phyloP scores from a whole-genome alignment of 1,140 invertebrate species.

The Berghia stephanieae region DNA sequence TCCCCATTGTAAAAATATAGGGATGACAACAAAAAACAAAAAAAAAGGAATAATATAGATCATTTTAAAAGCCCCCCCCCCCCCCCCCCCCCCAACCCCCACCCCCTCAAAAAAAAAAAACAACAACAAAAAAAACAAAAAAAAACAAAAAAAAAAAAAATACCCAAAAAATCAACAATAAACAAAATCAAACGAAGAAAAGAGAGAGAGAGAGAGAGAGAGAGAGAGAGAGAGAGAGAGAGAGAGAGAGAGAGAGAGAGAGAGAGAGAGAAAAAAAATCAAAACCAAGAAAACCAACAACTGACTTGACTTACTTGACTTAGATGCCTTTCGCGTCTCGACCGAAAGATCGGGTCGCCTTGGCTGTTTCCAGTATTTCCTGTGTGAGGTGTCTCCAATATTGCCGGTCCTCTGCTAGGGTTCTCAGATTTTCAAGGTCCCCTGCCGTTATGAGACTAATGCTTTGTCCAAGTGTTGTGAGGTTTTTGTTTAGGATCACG shows the following conservation, averaged over 20 bases:
- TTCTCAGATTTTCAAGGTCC: too few relatives aligned
- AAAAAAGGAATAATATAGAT: constrained; percentile 7
- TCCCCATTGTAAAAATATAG: too few relatives aligned
- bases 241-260: constrained; percentile 22
- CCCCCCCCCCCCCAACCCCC: constrained; percentile 26
- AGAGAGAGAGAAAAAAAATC: background rate
- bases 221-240: constrained; percentile 44
- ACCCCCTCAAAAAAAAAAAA: background rate
- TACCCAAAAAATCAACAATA: background rate
- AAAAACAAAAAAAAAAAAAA: background rate
- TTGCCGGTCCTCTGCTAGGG: too few relatives aligned
- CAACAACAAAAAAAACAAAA: constrained; percentile 31
- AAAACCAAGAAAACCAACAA: too few relatives aligned
- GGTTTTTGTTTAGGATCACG: too few relatives aligned
- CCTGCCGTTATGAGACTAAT: too few relatives aligned
- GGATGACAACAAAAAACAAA: constrained; percentile 10
- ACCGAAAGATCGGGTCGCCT: too few relatives aligned
- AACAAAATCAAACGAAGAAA: constrained; percentile 47
- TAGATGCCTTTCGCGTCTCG: too few relatives aligned
- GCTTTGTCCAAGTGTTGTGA: too few relatives aligned
- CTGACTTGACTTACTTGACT: too few relatives aligned
- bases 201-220: constrained; percentile 39
- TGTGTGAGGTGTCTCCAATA: too few relatives aligned
- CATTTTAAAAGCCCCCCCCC: constrained; percentile 25
- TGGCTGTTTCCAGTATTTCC: too few relatives aligned